Conservation (phyloP, 2,888 invertebrate species). For the Caenorhabditis macrosperma region DNA sequence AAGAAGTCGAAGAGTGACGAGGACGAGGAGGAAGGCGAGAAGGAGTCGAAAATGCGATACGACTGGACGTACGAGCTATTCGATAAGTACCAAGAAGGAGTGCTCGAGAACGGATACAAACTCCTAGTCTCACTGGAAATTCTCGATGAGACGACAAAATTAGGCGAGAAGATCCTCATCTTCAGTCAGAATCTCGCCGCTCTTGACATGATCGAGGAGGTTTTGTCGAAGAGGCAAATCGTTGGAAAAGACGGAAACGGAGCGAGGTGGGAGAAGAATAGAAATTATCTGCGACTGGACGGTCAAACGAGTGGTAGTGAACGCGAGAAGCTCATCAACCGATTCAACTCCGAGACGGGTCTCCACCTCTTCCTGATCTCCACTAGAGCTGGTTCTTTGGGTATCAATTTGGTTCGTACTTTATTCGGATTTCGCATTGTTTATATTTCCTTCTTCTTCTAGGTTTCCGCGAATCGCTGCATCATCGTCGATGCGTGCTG, state of each 20-base stretch:
- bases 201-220: conserved; percentile 94
- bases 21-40: conserved; percentile 37
- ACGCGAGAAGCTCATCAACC: conserved; percentile 94
- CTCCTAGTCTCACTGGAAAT: conserved; percentile 94
- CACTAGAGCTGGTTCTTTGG: conserved; percentile 84
- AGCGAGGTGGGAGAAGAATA: conserved; percentile 87
- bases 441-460: conserved; percentile 7
- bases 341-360: conserved; percentile 92
- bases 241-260: conserved; percentile 80
- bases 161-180: conserved; percentile 92
- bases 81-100: conserved; percentile 29
- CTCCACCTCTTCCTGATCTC: conserved; percentile 95
- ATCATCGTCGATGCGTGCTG: conserved; percentile 98
- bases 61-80: conserved; percentile 31
- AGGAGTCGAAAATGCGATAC: conserved; percentile 30
- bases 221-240: conserved; percentile 86
- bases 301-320: conserved; percentile 95
- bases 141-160: conserved; percentile 89
- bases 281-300: conserved; percentile 92
- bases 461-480: conserved; percentile 90
- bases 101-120: conserved; percentile 87
- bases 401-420: conserved; percentile 92
- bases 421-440: too few relatives aligned
- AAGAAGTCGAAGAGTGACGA: conserved; percentile 38
- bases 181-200: conserved; percentile 97